Evolutionary conservation across 2,888 invertebrate genomes (phyloP).

Genomic region (Cephus spinipes): DNA sequence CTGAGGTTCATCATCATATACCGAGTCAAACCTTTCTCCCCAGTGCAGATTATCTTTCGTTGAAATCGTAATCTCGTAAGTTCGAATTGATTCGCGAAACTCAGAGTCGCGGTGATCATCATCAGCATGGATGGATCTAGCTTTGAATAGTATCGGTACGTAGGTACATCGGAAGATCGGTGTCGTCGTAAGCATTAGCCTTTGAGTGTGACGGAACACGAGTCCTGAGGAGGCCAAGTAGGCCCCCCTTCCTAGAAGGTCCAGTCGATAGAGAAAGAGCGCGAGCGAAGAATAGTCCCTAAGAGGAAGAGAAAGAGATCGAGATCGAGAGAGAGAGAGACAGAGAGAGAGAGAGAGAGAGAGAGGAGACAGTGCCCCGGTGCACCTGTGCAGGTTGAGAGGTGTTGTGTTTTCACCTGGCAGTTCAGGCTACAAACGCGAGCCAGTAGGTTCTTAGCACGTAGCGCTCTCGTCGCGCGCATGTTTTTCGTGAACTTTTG

Average conservation of each 20-base stretch:
- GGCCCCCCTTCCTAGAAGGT: slow-evolving; percentile 46
- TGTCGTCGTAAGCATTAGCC: background rate
- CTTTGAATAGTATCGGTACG: background rate
- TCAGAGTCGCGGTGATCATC: background rate
- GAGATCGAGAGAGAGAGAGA: too few relatives aligned
- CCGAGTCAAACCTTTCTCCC: background rate
- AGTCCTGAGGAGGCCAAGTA: slow-evolving; percentile 40
- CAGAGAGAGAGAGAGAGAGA: background rate
- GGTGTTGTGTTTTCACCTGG: slow-evolving; percentile 65
- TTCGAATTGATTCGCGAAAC: background rate
- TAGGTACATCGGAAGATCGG: background rate
- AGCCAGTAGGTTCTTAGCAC: slow-evolving; percentile 50
- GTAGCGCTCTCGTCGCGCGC: slow-evolving; percentile 24
- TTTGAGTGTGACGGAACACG: background rate
- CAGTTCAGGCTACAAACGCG: slow-evolving; percentile 62
- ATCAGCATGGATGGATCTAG: background rate
- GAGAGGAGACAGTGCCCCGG: slow-evolving; percentile 25
- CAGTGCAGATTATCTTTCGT: background rate
- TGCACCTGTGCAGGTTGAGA: slow-evolving; percentile 61
- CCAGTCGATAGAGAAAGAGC: slow-evolving; percentile 3
- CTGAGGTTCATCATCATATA: background rate
- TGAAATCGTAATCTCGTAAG: background rate
- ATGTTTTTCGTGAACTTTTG: slow-evolving; percentile 4
- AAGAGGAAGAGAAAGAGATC: background rate
- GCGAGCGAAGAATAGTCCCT: background rate